Base-by-base conservation (phyloP, 2,113 vertebrate genomes). In the Anoura caudifer region DNA sequence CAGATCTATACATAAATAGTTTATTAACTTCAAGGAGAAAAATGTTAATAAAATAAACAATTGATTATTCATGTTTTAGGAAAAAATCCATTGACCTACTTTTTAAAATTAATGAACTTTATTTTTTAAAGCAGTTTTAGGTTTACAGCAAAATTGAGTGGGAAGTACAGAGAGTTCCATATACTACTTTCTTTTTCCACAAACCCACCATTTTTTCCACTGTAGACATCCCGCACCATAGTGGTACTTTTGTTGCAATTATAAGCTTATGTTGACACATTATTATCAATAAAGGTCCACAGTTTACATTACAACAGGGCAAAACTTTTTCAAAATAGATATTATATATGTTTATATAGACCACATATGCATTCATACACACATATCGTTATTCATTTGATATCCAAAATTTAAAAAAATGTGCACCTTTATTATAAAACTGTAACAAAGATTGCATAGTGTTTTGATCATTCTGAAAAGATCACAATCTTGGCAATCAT, bases 281-380 rank as follows among this genome's bases (percentile, higher is more conserved):
- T 33, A 22, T 76, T 69, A 38, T 77, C 67, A 75, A 28, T 2
- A 31, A 67, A 77, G 14, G 61, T 69, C 45, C 4, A 61, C 43
- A 36, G 41, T 90, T 90, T 33, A 47, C 7, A 7, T 77, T 84
- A 59, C 13, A 69, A 99, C 98, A 99, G 98, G 99, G 98, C 99
- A 99, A 99, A 98, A 98, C 99, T 99, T 98, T 99, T 99, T 98
- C 98, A 99, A 99, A 99, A 99, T 99, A 99, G 99, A 99, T 99
- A 99, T 59, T 26, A 26, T 59, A 26, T 59, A 59, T 59, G 11
- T 26, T 26, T 59, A 26, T 99, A 99, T 99, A 99, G 98, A 99
- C 99, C 96, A 99, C 99, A 99, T 98, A 99, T 98, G 99, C 98
- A 99, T 99, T 99, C 98, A 99, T 98, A 99, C 89, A 99, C 98